These are phyloP conservation scores for Podarcis raffonei DNA, from an alignment of 2,113 vertebrate species.

Conservation along the genomic window DNA sequence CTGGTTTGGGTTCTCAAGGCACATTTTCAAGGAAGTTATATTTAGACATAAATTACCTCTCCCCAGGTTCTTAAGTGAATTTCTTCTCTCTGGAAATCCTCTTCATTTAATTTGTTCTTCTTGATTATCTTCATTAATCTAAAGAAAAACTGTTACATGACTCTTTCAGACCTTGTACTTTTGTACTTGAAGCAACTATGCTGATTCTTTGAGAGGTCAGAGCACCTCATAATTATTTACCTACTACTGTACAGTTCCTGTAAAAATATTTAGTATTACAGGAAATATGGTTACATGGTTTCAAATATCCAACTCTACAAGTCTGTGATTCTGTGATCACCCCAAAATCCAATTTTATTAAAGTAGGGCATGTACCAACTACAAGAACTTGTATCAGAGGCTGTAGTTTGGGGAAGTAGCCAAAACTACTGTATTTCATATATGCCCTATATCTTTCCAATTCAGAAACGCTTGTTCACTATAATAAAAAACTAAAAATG, in stretches of 20 bases:
- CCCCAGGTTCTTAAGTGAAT: slow-evolving; percentile 49
- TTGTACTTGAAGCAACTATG: slow-evolving; percentile 15
- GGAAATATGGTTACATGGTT: no score
- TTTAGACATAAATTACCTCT: slow-evolving; percentile 50
- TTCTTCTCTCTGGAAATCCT: slow-evolving; percentile 49
- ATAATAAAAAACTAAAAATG: no score
- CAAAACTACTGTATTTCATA: no score
- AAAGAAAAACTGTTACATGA: slow-evolving; percentile 24
- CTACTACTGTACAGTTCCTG: not conserved
- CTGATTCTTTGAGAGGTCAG: not conserved
- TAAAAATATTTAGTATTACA: no score
- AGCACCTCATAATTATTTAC: slow-evolving; percentile 13
- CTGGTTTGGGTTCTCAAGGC: not conserved
- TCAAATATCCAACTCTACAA: no score
- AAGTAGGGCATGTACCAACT: no score
- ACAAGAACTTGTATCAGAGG: no score
- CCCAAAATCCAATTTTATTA: no score
- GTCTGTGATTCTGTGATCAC: no score
- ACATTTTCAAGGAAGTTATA: slow-evolving; percentile 38
- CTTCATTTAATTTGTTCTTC: slow-evolving; percentile 49
- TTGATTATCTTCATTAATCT: slow-evolving; percentile 52
- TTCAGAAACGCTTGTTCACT: no score
- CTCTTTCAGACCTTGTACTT: slow-evolving; percentile 35
- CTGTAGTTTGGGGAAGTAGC: no score
- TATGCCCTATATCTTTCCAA: no score